Evolutionary conservation across 1,140 invertebrate genomes (phyloP).

Genomic region (Papilio helenus): DNA sequence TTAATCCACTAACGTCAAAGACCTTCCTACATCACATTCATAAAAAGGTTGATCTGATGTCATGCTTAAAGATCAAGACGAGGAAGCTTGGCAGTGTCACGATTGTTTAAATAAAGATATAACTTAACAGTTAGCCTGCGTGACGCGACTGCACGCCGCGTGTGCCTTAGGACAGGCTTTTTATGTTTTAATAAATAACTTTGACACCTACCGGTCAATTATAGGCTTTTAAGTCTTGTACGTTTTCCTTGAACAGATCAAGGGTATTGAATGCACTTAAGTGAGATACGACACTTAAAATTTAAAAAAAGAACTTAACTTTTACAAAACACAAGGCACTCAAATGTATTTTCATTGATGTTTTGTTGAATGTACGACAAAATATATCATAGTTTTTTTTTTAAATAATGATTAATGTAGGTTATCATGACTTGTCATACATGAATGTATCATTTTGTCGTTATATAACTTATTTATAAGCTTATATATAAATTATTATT

Average conservation of each 20-base stretch:
- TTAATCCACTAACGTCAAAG: slow-evolving; percentile 35
- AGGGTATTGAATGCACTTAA: slow-evolving; percentile 7
- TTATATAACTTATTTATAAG: neutral
- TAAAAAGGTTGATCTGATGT: slow-evolving; percentile 55
- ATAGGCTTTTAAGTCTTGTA: slow-evolving; percentile 1
- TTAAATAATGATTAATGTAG: neutral
- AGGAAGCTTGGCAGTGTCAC: slow-evolving; percentile 62
- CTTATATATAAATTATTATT: neutral
- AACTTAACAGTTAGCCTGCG: slow-evolving; percentile 56
- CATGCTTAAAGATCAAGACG: slow-evolving; percentile 50
- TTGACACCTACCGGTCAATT: slow-evolving; percentile 37
- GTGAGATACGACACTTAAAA: neutral
- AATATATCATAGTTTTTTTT: neutral
- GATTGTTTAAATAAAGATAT: slow-evolving; percentile 60
- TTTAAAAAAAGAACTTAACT: neutral
- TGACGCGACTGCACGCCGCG: slow-evolving; percentile 61
- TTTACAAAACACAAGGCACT: neutral
- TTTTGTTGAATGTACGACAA: neutral
- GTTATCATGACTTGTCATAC: neutral
- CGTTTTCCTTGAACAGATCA: slow-evolving; percentile 27
- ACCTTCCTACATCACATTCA: slow-evolving; percentile 53
- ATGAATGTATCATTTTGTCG: neutral
- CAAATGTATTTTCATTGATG: neutral
- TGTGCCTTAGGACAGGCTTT: slow-evolving; percentile 44
- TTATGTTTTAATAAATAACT: slow-evolving; percentile 38